Evolutionary conservation across 2,797 vertebrate genomes (phyloP).

Genomic region (Otolemur crassicaudatus): DNA sequence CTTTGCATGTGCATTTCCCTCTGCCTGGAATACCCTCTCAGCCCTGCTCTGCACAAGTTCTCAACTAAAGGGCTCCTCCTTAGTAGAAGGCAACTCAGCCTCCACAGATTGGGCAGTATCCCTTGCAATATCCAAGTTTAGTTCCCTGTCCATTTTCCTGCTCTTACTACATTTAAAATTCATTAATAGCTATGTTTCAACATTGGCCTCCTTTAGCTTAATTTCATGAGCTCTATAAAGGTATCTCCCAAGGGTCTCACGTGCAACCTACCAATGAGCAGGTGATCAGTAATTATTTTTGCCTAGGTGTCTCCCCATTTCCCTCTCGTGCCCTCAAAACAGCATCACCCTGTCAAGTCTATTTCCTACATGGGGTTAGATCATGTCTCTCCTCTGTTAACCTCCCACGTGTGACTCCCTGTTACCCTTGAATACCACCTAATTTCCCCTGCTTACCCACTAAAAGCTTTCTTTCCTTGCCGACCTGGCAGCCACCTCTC

Average conservation of each 20-base stretch:
- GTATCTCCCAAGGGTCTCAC: neutral
- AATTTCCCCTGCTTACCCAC: neutral
- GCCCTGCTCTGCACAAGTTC: neutral
- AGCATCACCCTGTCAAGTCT: neutral
- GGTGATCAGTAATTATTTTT: neutral
- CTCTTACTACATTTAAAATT: neutral
- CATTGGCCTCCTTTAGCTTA: neutral
- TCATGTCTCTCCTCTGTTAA: neutral
- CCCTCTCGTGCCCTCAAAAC: neutral
- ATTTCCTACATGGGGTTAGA: neutral
- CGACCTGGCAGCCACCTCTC: neutral
- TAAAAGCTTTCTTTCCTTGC: neutral
- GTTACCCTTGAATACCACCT: neutral
- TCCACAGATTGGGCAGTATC: neutral
- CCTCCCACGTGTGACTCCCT: neutral
- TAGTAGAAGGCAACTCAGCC: neutral
- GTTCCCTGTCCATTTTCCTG: neutral
- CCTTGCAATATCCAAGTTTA: neutral
- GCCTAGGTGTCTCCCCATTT: neutral
- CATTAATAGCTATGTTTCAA: neutral
- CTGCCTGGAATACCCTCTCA: neutral
- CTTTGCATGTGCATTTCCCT: neutral
- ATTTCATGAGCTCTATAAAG: neutral
- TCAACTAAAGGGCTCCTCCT: neutral
- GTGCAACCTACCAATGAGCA: neutral